Base-by-base conservation (phyloP, 2,888 invertebrate genomes). In the Patella depressa region DNA sequence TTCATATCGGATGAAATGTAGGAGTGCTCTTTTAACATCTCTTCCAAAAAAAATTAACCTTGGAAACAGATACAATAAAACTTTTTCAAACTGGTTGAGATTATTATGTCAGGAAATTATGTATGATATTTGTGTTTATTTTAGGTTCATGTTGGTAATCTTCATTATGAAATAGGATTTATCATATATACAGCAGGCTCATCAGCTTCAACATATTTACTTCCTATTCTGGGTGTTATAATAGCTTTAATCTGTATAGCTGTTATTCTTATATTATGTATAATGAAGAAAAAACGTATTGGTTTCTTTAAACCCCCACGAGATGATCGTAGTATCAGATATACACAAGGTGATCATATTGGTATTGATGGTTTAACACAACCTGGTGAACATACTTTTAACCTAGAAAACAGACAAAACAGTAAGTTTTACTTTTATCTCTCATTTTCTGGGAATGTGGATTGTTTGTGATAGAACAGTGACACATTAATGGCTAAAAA, bases 111-210 rank as follows among this genome's bases (percentile, higher is more conserved):
- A 77, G 72, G 78, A 29, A 9, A n/a, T 29, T 76, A 24, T 65
- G 24, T 78, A 11, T 53, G 15, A 59, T 59, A 19, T 65, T 54
- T 24, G 74, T 24, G n/a, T 70, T 59, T 29, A 53, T 59, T 81
- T 1, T 82, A 90, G 90, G 85, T 89, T 1, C 74, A 74, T 19
- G 80, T 89, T 71, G 89, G 89, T 4, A 81, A 85, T 72, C 80
- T 87, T 15, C 53, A 17, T 7, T 87, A 82, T 15, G 77, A 84
- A 17, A 82, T 89, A 34, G 90, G 90, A 24, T 80, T 81, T 70
- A 73, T 90, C 17, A 80, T 84, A 24, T 89, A 83, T 75, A 78
- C 80, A 2, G 78, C 57, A 17, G 75, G 73, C 0, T 71, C 74
- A 1, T 34, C 76, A 9, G 77, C 80, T 15, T 77, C 75, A n/a